Base-by-base conservation (phyloP, 2,113 vertebrate species). In the Callocephalon fimbriatum region DNA sequence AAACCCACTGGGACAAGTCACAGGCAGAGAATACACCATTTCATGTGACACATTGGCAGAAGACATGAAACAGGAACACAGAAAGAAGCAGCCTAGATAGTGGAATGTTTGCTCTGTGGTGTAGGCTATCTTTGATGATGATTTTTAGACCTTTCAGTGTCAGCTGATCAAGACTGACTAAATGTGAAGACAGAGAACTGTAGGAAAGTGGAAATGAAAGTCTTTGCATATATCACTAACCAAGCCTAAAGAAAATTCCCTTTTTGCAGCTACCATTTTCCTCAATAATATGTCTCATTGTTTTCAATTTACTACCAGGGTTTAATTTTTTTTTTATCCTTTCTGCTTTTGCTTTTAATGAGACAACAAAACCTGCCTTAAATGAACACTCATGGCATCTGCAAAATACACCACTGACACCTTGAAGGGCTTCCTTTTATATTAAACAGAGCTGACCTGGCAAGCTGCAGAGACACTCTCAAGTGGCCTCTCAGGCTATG, bases 401-500 rank as follows among this genome's bases (percentile, higher is more conserved):
- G 67, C 78, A 90, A 86, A 90, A 86, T 38, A 59, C 22, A 23
- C 67, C 37, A 79, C 50, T 76, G 92, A 83, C 91, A 94, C 67
- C 85, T 38, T n/a, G 29, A 90, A 96, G 87, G 80, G 95, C 54
- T 93, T 93, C 59, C 68, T 38, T 68, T 94, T 93, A 94, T 65
- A 80, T 51, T 50, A 92, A 86, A 50, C 81, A 97, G 92, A 96
- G 82, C 78, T 19, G 67, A n/a, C 29, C 82, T 94, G 82, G 90
- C 71, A 93, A 73, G 75, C 82, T 48, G 32, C 67, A 96, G 74
- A 84, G 81, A 44, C 38, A 82, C 3, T 90, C 45, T 95, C 13
- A 95, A 97, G 96, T 94, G 95, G 93, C 75, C 92, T 96, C 95
- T 97, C 78, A 91, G 40, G 62, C 76, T 56, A 37, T 47, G 86